Evolutionary conservation across 2,113 vertebrate species (phyloP), one percentile per base, ranked within the genome.

Genomic region (Centropus bengalensis): DNA sequence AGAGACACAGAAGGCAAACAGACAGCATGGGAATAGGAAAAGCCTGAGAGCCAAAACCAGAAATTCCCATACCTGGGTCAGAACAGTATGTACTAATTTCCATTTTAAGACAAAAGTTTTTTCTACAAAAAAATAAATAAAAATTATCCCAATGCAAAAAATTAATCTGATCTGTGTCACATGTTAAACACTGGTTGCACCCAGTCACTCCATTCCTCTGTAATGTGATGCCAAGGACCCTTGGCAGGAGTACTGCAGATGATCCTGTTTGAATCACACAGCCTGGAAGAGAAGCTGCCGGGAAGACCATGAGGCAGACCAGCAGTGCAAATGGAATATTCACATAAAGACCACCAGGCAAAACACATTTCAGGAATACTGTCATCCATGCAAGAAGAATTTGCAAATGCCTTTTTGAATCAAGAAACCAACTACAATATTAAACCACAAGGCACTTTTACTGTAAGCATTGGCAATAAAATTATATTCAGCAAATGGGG

Each of bases 131-230:
- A 47, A 11, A 32, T 22, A 32, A 9, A 19, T 52, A 8, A 14
- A 12, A 47, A 20, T 8, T 4, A 62, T 87, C 17, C 28, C 45
- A 13, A 82, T 33, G 64, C 1, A 69, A 73, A 84, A 91, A 38
- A 33, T 8, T 33, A 28, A 8, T 66, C 40, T 1, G 0, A 38
- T 54, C 28, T 28, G 16, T 54, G n/a, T 42, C 63, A 77, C 9
- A 14, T n/a, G 42, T 49, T 69, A 76, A 74, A 66, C 60, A 40
- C 7, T 0, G 2, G 3, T 8, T 19, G 21, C 27, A 82, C 33
- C 11, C 20, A 3, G 0, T 45, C n/a, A 58, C 4, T 1, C 10
- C 33, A 22, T 13, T 85, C 23, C 59, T 36, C n/a, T 3, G 3
- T 16, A 86, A 21, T 1, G 5, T 2, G 9, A 49, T 27, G 69